Percentiles rank a stretch among this genome's conserved stretches.
Evolutionary conservation across 2,888 invertebrate genomes (phyloP).

Genomic region (Globia sparganii): DNA sequence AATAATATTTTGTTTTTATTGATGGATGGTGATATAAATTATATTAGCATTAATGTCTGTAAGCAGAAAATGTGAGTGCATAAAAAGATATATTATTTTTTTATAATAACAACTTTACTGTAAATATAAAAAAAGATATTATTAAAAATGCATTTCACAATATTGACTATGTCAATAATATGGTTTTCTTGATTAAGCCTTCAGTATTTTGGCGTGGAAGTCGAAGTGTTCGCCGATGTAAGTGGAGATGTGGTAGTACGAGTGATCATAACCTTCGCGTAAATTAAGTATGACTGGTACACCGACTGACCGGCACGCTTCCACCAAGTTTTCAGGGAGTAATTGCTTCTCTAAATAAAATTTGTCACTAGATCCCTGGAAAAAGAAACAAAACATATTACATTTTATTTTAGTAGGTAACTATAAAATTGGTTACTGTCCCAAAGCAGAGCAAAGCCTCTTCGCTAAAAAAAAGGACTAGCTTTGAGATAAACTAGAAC

Average conservation of each 20-base stretch:
- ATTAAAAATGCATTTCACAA: constrained; percentile 70
- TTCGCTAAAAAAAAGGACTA: too few species aligned
- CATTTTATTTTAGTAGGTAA: not conserved
- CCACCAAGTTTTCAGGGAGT: constrained; percentile 95
- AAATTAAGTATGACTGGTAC: constrained; percentile 93
- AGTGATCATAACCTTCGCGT: constrained; percentile 97
- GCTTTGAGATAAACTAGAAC: too few species aligned
- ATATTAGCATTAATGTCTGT: not conserved
- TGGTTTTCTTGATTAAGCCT: constrained; percentile 76
- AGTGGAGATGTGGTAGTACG: constrained; percentile 97
- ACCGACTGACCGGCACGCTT: constrained; percentile 92
- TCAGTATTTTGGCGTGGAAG: constrained; percentile 95
- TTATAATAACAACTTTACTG: constrained; percentile 67
- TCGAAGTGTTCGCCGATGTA: constrained; percentile 98
- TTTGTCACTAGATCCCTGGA: constrained; percentile 95
- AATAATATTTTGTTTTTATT: constrained; percentile 45
- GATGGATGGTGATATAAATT: constrained; percentile 2
- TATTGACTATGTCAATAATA: constrained; percentile 56
- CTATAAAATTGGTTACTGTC: too few species aligned
- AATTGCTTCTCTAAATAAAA: constrained; percentile 94
- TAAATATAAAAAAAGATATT: constrained; percentile 67
- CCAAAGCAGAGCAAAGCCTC: not conserved
- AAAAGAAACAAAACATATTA: constrained; percentile 27
- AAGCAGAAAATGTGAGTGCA: not conserved
- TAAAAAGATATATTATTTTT: constrained; percentile 15